Percentiles rank a stretch among this genome's conserved stretches.
Evolutionary conservation across 2,888 invertebrate species (phyloP).

Genomic region (Nymphalis c-album): DNA sequence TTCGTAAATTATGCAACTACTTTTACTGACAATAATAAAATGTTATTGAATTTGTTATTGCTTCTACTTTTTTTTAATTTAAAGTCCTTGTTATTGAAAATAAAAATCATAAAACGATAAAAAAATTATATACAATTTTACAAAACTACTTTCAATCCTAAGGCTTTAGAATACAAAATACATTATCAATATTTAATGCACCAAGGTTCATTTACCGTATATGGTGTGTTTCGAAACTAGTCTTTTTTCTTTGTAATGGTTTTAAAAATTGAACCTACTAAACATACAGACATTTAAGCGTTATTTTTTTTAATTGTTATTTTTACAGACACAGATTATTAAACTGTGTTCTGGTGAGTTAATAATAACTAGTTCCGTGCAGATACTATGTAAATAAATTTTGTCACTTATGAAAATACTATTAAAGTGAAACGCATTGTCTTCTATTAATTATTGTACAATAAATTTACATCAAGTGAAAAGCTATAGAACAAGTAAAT

Average conservation of each 20-base stretch:
- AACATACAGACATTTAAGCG: no score
- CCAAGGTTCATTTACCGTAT: background rate
- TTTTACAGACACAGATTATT: no score
- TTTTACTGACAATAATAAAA: background rate
- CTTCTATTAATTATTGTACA: no score
- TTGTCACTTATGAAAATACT: no score
- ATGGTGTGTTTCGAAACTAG: background rate
- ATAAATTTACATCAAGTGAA: no score
- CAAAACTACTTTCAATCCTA: conserved; percentile 19
- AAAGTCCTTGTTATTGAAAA: conserved; percentile 25
- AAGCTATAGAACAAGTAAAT: no score
- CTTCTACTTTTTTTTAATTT: conserved; percentile 1
- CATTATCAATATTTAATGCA: conserved; percentile 6
- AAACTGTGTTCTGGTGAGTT: no score
- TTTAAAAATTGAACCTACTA: background rate
- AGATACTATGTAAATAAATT: no score
- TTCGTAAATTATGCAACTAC: no score
- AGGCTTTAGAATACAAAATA: conserved; percentile 15
- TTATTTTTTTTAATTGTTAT: background rate
- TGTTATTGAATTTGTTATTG: background rate
- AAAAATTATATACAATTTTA: conserved; percentile 12
- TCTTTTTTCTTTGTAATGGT: background rate
- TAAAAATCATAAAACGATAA: conserved; percentile 14
- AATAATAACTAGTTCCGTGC: no score
- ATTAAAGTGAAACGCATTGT: no score